Conservation (phyloP, 2,797 vertebrate genomes). For the Orestias chungarensis region DNA sequence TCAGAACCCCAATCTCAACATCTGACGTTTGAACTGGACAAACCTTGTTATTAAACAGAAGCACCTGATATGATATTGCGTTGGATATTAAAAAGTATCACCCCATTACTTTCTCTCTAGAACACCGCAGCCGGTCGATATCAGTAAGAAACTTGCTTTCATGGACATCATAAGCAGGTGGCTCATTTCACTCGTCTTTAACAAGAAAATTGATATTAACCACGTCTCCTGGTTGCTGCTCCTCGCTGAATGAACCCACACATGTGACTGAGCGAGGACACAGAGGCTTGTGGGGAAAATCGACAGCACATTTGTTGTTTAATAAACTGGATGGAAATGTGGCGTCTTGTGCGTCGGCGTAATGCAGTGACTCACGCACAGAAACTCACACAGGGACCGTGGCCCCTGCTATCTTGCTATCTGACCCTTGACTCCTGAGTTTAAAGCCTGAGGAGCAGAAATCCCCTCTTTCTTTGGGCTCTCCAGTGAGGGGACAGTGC, state of each 20-base stretch:
- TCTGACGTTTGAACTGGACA: not conserved
- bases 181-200: slow-evolving; percentile 36
- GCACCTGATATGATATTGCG: not conserved
- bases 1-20: not conserved
- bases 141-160: not conserved
- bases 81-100: not conserved
- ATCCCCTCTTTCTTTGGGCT: slow-evolving; percentile 46
- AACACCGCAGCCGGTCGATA: not conserved
- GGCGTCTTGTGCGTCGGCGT: slow-evolving; percentile 62
- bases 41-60: not conserved
- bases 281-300: slow-evolving; percentile 53
- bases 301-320: slow-evolving; percentile 58
- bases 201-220: slow-evolving; percentile 38
- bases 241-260: slow-evolving; percentile 22
- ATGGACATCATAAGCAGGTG: slow-evolving; percentile 56
- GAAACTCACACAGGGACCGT: slow-evolving; percentile 35
- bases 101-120: slow-evolving; percentile 9
- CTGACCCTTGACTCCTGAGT: slow-evolving; percentile 56
- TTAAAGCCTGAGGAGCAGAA: slow-evolving; percentile 50
- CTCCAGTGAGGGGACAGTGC: slow-evolving; percentile 39
- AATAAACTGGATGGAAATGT: slow-evolving; percentile 60
- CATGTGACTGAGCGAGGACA: slow-evolving; percentile 47
- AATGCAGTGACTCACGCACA: slow-evolving; percentile 60
- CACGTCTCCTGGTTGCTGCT: slow-evolving; percentile 12
- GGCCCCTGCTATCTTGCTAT: slow-evolving; percentile 50